Percentiles rank a stretch among this genome's conserved stretches.
These are phyloP conservation scores for Barypeithes pellucidus DNA, from an alignment of 2,888 invertebrate species.

Conservation along the genomic window DNA sequence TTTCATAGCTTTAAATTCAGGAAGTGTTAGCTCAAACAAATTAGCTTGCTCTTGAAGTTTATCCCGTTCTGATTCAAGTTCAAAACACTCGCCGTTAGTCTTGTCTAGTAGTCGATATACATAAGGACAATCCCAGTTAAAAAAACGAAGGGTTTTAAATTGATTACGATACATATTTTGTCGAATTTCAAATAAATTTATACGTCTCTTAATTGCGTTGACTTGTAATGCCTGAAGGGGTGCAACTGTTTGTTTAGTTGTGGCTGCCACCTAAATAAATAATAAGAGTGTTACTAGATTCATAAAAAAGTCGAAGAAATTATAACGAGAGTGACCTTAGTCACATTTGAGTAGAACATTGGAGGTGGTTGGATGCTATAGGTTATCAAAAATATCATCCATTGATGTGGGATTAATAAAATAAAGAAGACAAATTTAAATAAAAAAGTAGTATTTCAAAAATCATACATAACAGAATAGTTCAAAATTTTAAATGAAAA, in stretches of 20 bases:
- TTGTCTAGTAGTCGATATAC: constrained; percentile 82
- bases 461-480: too few species aligned
- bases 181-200: constrained; percentile 85
- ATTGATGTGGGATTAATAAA: too few species aligned
- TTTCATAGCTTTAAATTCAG: constrained; percentile 86
- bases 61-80: constrained; percentile 80
- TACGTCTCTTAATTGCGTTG: constrained; percentile 87
- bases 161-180: constrained; percentile 84
- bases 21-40: constrained; percentile 89
- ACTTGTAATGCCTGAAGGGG: constrained; percentile 93
- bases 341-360: too few species aligned
- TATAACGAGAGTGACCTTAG: too few species aligned
- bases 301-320: too few species aligned
- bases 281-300: not conserved
- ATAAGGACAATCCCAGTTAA: constrained; percentile 77
- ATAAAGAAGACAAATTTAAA: too few species aligned
- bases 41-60: constrained; percentile 82
- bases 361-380: too few species aligned
- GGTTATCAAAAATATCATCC: too few species aligned
- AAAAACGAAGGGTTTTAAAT: constrained; percentile 77
- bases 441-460: too few species aligned
- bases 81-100: constrained; percentile 77
- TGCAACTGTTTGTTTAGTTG: constrained; percentile 88
- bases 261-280: constrained; percentile 77
- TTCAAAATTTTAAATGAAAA: too few species aligned